phyloP scores from a whole-genome alignment of 2,797 vertebrate genomes.

The Sebastes cheni region DNA sequence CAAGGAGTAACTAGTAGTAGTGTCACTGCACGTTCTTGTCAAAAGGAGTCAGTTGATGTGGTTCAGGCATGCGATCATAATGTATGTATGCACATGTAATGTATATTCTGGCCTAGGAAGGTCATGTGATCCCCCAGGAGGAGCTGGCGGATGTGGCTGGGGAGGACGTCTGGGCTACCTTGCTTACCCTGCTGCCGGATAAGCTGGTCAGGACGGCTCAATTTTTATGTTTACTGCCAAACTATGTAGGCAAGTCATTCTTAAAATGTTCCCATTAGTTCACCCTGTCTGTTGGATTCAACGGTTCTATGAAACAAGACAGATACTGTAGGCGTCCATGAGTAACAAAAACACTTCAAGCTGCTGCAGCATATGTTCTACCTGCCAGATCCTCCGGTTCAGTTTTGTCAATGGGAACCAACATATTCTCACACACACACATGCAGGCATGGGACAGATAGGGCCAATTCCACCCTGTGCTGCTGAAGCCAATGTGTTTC shows the following conservation, averaged over 20 bases:
- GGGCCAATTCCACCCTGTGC: conserved; percentile 1
- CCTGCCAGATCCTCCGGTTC: conserved; percentile 7
- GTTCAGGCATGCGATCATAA: background rate
- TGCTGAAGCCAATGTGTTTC: conserved; percentile 21
- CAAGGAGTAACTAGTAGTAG: background rate
- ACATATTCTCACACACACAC: conserved; percentile 2
- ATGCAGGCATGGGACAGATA: conserved; percentile 13
- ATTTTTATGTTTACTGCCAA: background rate
- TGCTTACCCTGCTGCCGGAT: background rate
- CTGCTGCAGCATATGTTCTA: background rate
- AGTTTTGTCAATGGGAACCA: conserved; percentile 5
- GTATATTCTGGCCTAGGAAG: background rate
- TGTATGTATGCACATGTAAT: background rate
- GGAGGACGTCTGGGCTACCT: background rate
- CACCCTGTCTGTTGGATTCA: background rate
- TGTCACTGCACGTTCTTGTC: background rate
- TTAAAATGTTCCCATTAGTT: background rate
- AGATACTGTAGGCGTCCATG: background rate
- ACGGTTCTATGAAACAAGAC: background rate
- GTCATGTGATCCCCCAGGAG: background rate
- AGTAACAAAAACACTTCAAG: background rate
- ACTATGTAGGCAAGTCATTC: background rate
- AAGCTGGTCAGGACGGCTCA: background rate
- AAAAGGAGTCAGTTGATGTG: background rate
- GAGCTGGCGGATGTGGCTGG: background rate